Evolutionary conservation across 2,888 invertebrate species (phyloP), one percentile per base, ranked within the genome.

Genomic region (Itoplectis maculator): DNA sequence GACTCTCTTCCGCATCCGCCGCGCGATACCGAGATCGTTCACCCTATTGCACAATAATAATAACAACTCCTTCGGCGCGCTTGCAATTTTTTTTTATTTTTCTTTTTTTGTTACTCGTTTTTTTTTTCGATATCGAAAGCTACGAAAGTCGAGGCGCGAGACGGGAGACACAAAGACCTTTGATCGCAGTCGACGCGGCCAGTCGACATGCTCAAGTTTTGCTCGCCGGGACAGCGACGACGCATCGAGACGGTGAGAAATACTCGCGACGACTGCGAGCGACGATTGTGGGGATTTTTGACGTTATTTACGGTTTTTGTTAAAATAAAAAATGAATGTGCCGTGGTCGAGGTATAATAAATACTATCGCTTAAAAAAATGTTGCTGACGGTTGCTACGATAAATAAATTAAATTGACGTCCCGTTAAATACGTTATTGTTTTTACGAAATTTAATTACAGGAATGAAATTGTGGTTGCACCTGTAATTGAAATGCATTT

Each of bases 201-300:
- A n/a, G n/a, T 61, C 86, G 87, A 85, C 79, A 95, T 95, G 95
- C 93, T 95, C 92, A 95, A 95, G 94, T 95, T 95, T 90, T 95
- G 95, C 89, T 95, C 94, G 87, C 94, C 95, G 88, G 94, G 94
- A 87, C 93, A 94, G 84, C 93, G 93, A 90, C 93, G 94, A 88
- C 93, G 94, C 88, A 93, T 93, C 87, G 91, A 93, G 88, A 94
- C 92, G 93, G 93, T 93, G 94, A 89, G 89, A 85, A 86, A 85
- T 42, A 47, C 51, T 29, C n/a, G 29, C 9, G 11, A 79, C 7
- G 49, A n/a, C 18, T 56, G 40, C 20, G n/a, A 0, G 1, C 45
- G 29, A 65, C 11, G 45, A n/a, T 20, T 15, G 29, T 29, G 0
- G 20, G 3, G 42, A n/a, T 20, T 47, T 73, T 47, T n/a, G 8